phyloP scores from a whole-genome alignment of 2,113 vertebrate genomes.

The Sisor rabdophorus region DNA sequence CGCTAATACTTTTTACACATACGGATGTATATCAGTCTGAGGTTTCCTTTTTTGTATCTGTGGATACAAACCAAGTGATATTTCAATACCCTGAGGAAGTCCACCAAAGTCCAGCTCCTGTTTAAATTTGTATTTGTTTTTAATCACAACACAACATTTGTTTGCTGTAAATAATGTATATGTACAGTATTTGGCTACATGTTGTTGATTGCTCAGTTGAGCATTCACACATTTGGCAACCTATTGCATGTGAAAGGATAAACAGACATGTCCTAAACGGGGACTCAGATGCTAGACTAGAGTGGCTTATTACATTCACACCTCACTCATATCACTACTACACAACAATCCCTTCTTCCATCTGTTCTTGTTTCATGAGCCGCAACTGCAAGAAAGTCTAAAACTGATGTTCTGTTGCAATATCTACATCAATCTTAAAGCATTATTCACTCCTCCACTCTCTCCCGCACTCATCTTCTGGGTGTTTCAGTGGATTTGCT shows the following conservation, averaged over 20 bases:
- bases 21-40: no score
- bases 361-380: slow-evolving; percentile 28
- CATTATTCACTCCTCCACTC: slow-evolving; percentile 5
- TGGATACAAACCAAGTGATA: neutral
- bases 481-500: slow-evolving; percentile 16
- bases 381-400: slow-evolving; percentile 8
- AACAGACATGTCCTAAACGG: neutral
- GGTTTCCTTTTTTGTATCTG: neutral
- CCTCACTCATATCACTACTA: slow-evolving; percentile 4
- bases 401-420: slow-evolving; percentile 21
- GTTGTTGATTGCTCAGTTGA: neutral
- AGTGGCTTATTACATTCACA: slow-evolving; percentile 16
- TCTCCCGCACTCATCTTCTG: slow-evolving; percentile 2
- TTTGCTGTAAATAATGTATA: neutral
- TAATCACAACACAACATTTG: neutral
- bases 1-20: no score
- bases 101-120: neutral
- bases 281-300: slow-evolving; percentile 1
- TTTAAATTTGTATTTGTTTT: neutral
- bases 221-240: neutral
- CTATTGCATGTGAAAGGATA: neutral
- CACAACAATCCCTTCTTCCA: neutral
- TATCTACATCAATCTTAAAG: slow-evolving; percentile 20
- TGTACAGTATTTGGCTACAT: neutral
- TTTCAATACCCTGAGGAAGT: neutral